Conservation (phyloP, 1,140 invertebrate species). For the Neotoxoptera formosana region DNA sequence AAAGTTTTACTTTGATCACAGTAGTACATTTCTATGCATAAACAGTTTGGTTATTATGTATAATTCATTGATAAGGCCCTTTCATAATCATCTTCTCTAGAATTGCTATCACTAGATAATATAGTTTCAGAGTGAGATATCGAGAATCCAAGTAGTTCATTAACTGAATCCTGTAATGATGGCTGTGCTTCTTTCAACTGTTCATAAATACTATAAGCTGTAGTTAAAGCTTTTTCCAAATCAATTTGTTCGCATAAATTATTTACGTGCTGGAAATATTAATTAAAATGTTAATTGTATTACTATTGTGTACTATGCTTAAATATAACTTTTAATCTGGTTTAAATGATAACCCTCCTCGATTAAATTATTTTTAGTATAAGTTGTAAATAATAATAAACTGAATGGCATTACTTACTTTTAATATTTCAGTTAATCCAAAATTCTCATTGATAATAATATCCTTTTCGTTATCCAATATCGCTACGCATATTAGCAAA, state of each 20-base stretch:
- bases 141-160: constrained; percentile 1
- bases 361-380: neutral
- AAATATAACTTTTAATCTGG: neutral
- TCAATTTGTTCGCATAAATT: constrained; percentile 87
- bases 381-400: neutral
- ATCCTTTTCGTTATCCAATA: constrained; percentile 87
- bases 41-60: constrained; percentile 2
- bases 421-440: constrained; percentile 95
- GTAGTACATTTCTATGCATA: neutral
- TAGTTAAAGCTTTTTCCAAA: constrained; percentile 78
- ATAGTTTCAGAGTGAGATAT: neutral
- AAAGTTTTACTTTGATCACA: constrained; percentile 41
- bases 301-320: neutral
- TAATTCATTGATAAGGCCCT: constrained; percentile 62
- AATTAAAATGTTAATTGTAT: constrained; percentile 10
- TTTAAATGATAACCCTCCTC: neutral
- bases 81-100: constrained; percentile 50
- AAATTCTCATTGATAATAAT: constrained; percentile 88
- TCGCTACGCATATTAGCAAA: constrained; percentile 87
- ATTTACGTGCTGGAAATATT: constrained; percentile 84
- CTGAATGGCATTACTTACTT: constrained; percentile 69
- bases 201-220: constrained; percentile 88
- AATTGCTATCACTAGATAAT: constrained; percentile 46
- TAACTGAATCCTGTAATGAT: constrained; percentile 67
- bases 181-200: constrained; percentile 75